Conservation (phyloP, 2,888 invertebrate species). For the Incurvaria masculella region DNA sequence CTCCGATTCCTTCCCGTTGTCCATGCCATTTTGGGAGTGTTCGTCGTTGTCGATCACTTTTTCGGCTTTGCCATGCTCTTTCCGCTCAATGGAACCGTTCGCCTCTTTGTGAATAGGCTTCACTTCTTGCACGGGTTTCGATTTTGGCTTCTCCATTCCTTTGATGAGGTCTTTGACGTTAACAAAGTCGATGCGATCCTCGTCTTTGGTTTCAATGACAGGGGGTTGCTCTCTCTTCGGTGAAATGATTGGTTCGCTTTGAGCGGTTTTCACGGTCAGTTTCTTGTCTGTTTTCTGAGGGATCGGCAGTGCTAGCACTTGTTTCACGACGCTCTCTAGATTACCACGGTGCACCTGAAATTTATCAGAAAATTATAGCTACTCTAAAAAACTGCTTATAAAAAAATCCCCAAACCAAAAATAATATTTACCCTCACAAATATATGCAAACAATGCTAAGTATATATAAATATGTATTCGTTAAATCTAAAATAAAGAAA, state of each 20-base stretch:
- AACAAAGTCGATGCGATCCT: slow-evolving; percentile 51
- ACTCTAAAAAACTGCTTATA: slow-evolving; percentile 11
- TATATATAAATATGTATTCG: too few species aligned
- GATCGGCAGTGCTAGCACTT: slow-evolving; percentile 42
- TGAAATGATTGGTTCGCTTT: neutral
- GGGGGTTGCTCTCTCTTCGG: slow-evolving; percentile 17
- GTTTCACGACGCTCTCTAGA: slow-evolving; percentile 45
- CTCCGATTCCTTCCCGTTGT: slow-evolving; percentile 21
- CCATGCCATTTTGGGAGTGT: slow-evolving; percentile 19
- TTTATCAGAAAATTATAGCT: slow-evolving; percentile 4
- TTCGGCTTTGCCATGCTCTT: slow-evolving; percentile 34
- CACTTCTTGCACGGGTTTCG: slow-evolving; percentile 16
- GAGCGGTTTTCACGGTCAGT: slow-evolving; percentile 21
- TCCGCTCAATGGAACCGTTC: slow-evolving; percentile 38
- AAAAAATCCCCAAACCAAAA: slow-evolving; percentile 11
- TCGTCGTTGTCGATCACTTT: slow-evolving; percentile 29
- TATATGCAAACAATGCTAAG: slow-evolving; percentile 9
- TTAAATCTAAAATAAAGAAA: slow-evolving; percentile 13
- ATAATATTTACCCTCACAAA: slow-evolving; percentile 18
- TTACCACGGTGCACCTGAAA: slow-evolving; percentile 59
- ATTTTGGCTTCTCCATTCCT: slow-evolving; percentile 57
- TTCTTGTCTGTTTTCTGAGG: slow-evolving; percentile 35
- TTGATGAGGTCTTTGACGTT: slow-evolving; percentile 61
- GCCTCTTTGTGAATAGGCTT: slow-evolving; percentile 31
- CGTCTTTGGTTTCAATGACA: slow-evolving; percentile 33